phyloP scores from a whole-genome alignment of 2,888 invertebrate species.

The Mythimna impura region DNA sequence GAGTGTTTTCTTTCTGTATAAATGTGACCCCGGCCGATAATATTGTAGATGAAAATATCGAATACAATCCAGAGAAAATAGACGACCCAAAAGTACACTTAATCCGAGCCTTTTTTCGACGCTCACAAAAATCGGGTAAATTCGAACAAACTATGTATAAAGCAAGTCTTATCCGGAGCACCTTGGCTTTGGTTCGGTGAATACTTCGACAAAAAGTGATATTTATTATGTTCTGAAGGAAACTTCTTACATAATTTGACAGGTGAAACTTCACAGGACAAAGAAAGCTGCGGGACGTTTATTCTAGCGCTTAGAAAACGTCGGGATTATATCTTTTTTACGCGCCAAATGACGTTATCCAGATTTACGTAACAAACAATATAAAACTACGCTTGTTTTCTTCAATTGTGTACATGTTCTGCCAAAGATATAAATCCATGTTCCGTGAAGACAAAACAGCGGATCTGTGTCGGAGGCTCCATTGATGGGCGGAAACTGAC shows the following conservation, averaged over 20 bases:
- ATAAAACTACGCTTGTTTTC: not conserved
- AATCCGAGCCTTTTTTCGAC: constrained; percentile 37
- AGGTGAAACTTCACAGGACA: constrained; percentile 37
- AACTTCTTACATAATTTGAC: constrained; percentile 51
- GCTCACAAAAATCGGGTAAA: constrained; percentile 35
- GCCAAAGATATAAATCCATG: constrained; percentile 38
- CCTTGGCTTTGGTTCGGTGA: constrained; percentile 43
- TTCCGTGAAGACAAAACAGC: constrained; percentile 48
- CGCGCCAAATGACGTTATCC: constrained; percentile 1
- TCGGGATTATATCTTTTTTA: constrained; percentile 16
- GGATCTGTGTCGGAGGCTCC: constrained; percentile 58
- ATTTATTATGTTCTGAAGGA: constrained; percentile 38
- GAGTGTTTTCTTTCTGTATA: constrained; percentile 20
- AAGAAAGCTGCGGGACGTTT: not conserved
- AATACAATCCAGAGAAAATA: constrained; percentile 44
- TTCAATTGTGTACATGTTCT: constrained; percentile 4
- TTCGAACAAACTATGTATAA: constrained; percentile 40
- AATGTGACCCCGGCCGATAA: constrained; percentile 32
- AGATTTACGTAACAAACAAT: constrained; percentile 12
- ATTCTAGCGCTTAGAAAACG: not conserved
- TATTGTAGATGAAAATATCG: constrained; percentile 48
- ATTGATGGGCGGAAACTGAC: constrained; percentile 73
- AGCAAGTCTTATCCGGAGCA: constrained; percentile 39
- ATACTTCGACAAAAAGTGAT: constrained; percentile 32
- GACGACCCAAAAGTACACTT: constrained; percentile 35